A percentile compares a stretch with the other conserved stretches of the same genome.
phyloP scores from a whole-genome alignment of 2,888 invertebrate genomes.

The Campopleginae sp. region DNA sequence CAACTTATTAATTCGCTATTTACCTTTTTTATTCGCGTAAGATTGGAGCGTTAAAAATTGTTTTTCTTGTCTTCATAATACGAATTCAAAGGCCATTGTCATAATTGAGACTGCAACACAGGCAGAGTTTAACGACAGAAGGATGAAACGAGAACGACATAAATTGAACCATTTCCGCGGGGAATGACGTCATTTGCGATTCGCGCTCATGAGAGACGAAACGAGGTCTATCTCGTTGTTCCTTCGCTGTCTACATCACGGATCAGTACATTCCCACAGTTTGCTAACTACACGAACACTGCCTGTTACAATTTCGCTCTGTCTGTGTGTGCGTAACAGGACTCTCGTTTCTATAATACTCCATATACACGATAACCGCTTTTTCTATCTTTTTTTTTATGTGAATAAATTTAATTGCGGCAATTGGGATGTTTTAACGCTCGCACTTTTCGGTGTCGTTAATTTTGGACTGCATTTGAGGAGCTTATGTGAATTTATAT shows the following conservation, averaged over 20 bases:
- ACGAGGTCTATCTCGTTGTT: conserved; percentile 74
- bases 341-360: conserved; percentile 38
- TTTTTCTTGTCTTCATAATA: neutral
- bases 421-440: conserved; percentile 12
- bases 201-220: conserved; percentile 74
- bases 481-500: neutral
- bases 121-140: conserved; percentile 52
- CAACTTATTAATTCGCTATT: conserved; percentile 21
- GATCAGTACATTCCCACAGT: conserved; percentile 73
- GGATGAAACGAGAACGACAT: conserved; percentile 64
- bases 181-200: conserved; percentile 78
- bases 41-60: neutral
- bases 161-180: conserved; percentile 82
- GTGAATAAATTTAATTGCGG: neutral
- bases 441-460: neutral
- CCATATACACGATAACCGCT: neutral
- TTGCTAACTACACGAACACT: conserved; percentile 23
- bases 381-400: conserved; percentile 1
- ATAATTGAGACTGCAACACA: conserved; percentile 37
- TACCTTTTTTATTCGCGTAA: neutral
- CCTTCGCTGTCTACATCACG: conserved; percentile 69
- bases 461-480: neutral
- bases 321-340: conserved; percentile 28
- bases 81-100: neutral
- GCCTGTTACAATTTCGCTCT: neutral